Evolutionary conservation across 53 echinoderm and acorn worm species (phyloP), one percentile per base, ranked within the genome.

Genomic region (Paracentrotus lividus): DNA sequence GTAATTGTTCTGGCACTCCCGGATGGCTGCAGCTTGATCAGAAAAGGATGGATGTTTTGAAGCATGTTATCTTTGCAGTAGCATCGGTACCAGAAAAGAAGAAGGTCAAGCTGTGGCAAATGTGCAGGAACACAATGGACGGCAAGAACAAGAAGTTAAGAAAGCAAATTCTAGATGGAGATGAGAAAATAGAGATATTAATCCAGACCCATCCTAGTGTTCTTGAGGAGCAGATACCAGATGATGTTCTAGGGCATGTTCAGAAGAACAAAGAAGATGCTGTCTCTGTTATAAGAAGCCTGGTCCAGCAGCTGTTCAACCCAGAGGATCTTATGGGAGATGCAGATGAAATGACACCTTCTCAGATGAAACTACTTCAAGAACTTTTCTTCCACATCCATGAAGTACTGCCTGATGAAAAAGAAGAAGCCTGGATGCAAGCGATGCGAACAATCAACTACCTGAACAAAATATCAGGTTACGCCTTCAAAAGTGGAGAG

Each of bases 291-390:
- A 61, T 89, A 8, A 40, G 58, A 57, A 42, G 24, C 64, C 40
- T 89, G 9, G 89, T 89, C 40, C 89, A 59, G 56, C 61, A 89
- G 42, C 61, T 89, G 4, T 89, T 89, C 89, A 89, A 64, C n/a
- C 64, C 59, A 89, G 64, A 89, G 42, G 89, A 89, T 61, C 89
- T 89, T 27, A 89, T 61, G 64, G 89, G 89, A 44, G 89, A 89
- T 57, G 89, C 89, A 42, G 89, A 89, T 42, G 89, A 89, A 64
- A 89, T 89, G 89, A 56, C 65, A 59, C 89, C 89, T 61, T 59
- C 61, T 43, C 89, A 89, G 31, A 89, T 89, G 89, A 89, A 89
- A 26, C n/a, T 89, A 26, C 61, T 89, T 44, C 42, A 44, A 65
- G 61, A 42, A 24, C 27, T 89, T 26, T 89, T 89, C 66, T 89